Evolutionary conservation across 2,113 vertebrate species (phyloP), one percentile per base, ranked within the genome.

Genomic region (Tachycineta bicolor): DNA sequence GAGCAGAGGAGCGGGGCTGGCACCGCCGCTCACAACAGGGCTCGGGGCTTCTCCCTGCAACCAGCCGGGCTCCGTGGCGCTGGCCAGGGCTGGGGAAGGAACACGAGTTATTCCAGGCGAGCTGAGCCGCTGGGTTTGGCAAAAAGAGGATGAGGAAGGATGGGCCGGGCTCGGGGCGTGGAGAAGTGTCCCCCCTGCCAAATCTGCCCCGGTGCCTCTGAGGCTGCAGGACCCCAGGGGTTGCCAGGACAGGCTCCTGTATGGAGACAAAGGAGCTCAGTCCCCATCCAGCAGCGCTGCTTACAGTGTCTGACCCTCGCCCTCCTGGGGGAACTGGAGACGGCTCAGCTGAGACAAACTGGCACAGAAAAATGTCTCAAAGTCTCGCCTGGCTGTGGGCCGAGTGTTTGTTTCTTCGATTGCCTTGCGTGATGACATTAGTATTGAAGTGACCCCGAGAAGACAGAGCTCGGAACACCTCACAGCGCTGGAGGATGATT

Each of bases 391-490:
- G 81, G 89, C 87, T 83, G 29, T 34, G 59, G 59, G 81, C 74
- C 64, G 16, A 56, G 69, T 26, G 94, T 86, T 93, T 90, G 74
- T 81, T 97, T 94, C 94, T 96, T 94, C 21, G 11, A 81, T 75
- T 90, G 93, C 92, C 74, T 82, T 3, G 4, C 1, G 0, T 75
- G 58, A 83, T 88, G 74, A 73, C 85, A 41, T 96, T 92, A 91
- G 91, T 86, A 83, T 93, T 90, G 93, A 94, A 93, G 90, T 93
- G 70, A 93, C 96, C 91, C 43, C 4, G 60, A 41, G 21, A 64
- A 96, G 90, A 47, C 64, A 88, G 65, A 79, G 65, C 78, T 92
- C 56, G 23, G 90, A 96, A 83, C 94, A 93, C 94, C 90, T 96
- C 11, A 0, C 33, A 28, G 81, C 7, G 2, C 86, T 75, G 89